A percentile compares a stretch with the other conserved stretches of the same genome.
These are phyloP conservation scores for Bungarus multicinctus DNA, from an alignment of 2,113 vertebrate species.

Conservation along the genomic window DNA sequence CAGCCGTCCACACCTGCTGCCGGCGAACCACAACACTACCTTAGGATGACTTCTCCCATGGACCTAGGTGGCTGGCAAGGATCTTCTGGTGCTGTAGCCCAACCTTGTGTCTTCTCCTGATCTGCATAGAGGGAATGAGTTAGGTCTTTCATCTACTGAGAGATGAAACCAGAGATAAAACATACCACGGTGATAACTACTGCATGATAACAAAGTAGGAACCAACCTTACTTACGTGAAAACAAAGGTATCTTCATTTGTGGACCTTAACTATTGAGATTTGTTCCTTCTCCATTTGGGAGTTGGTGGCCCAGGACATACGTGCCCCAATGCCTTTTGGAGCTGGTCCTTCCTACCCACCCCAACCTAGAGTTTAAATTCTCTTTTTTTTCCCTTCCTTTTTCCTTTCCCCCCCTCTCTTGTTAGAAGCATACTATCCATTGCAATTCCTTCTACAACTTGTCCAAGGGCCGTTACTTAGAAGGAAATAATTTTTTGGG, in stretches of 20 bases:
- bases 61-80: background rate
- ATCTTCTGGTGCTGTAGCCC: background rate
- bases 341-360: background rate
- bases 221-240: no score
- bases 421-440: background rate
- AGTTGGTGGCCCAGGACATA: background rate
- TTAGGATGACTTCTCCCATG: background rate
- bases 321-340: background rate
- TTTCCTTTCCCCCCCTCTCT: background rate
- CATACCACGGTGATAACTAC: background rate
- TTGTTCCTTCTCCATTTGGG: background rate
- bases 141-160: background rate
- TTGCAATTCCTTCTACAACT: background rate
- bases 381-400: accelerated
- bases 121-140: background rate
- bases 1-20: no score
- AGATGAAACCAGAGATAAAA: background rate
- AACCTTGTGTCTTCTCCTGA: background rate
- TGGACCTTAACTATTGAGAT: background rate
- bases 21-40: no score
- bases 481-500: no score
- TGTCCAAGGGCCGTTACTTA: background rate
- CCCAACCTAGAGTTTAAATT: background rate
- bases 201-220: background rate
- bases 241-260: background rate